A percentile compares a stretch with the other conserved stretches of the same genome.
Conservation (phyloP, 2,888 invertebrate species). For the Pandemis cinnamomeana region DNA sequence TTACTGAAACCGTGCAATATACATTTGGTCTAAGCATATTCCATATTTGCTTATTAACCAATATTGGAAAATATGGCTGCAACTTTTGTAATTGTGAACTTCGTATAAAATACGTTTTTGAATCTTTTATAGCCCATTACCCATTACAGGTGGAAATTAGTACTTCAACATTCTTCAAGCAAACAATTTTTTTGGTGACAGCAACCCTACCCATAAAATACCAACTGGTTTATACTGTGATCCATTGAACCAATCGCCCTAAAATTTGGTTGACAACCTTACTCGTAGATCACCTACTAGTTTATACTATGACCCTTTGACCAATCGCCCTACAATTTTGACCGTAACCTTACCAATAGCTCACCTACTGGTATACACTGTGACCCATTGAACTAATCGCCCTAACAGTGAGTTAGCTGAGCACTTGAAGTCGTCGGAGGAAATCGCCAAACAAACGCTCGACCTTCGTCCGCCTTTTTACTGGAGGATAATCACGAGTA, state of each 20-base stretch:
- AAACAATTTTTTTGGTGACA: too few relatives aligned
- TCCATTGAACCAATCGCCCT: background rate
- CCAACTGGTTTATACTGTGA: background rate
- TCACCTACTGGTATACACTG: background rate
- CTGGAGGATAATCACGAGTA: conserved; percentile 16
- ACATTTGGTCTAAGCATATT: background rate
- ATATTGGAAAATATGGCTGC: too few relatives aligned
- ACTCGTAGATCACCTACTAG: too few relatives aligned
- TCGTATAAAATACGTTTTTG: background rate
- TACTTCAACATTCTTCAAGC: too few relatives aligned
- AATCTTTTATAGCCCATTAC: too few relatives aligned
- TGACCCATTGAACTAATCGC: background rate
- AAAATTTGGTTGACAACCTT: too few relatives aligned
- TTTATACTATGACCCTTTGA: too few relatives aligned
- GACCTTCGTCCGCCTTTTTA: conserved; percentile 23
- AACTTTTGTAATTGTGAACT: background rate
- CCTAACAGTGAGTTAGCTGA: conserved; percentile 1
- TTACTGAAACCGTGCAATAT: background rate
- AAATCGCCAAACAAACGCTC: conserved; percentile 12
- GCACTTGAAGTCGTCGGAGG: conserved; percentile 10
- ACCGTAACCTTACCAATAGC: too few relatives aligned
- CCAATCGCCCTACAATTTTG: too few relatives aligned
- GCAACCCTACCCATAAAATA: too few relatives aligned
- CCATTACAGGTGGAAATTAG: too few relatives aligned
- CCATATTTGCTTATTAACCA: conserved; percentile 1